These are phyloP conservation scores for Psettodes erumei DNA, from an alignment of 2,113 vertebrate species.

Conservation along the genomic window DNA sequence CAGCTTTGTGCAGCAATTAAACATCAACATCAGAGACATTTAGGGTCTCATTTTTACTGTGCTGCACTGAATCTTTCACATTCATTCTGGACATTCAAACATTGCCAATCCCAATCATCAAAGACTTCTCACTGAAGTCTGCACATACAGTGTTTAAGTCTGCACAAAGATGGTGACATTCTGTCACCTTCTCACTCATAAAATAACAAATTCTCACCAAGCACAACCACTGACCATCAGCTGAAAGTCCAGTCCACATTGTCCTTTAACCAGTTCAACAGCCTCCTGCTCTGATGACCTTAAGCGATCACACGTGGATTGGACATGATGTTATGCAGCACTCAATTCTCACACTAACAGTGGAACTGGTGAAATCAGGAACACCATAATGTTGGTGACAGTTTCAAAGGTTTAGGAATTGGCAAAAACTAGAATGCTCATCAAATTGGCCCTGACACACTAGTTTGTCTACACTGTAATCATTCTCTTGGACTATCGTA, in stretches of 20 bases:
- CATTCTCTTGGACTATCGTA: no score
- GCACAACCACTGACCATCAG: background rate
- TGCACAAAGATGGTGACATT: slow-evolving; percentile 3
- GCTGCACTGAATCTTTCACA: slow-evolving; percentile 6
- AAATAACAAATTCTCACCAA: no score
- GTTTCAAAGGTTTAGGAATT: background rate
- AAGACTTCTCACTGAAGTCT: background rate
- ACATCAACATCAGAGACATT: slow-evolving; percentile 9
- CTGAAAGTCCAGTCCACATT: background rate
- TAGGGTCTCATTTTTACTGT: background rate
- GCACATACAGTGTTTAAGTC: slow-evolving; percentile 16
- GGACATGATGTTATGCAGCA: background rate
- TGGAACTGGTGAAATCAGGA: background rate
- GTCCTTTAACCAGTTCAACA: background rate
- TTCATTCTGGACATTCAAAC: slow-evolving; percentile 22
- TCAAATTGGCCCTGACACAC: background rate
- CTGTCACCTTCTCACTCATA: no score
- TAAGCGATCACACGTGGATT: background rate
- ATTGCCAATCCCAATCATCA: background rate
- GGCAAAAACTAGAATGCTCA: background rate
- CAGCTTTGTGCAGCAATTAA: background rate
- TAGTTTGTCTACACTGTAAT: no score
- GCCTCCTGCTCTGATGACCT: background rate
- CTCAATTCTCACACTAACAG: background rate
- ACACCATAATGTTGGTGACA: background rate